Base-by-base conservation (phyloP, 2,888 invertebrate genomes). In the Thymelicus sylvestris region DNA sequence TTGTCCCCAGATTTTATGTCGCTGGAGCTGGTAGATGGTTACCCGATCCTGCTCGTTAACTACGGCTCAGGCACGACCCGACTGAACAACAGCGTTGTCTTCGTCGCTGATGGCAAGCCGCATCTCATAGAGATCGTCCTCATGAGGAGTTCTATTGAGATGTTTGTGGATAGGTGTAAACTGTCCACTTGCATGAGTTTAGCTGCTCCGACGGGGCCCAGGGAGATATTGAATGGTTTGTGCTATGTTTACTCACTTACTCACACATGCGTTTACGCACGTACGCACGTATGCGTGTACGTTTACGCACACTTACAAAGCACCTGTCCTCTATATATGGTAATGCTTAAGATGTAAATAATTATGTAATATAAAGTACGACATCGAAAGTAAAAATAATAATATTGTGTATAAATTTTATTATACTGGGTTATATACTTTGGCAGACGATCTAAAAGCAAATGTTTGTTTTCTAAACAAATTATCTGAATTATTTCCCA, bases 91-190 rank as follows among this genome's bases (percentile, higher is more conserved):
- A 94, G 95, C 71, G 95, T 96, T 38, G 96, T 96, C 24, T 95
- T 95, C 79, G 92, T 99, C 39, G 96, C 96, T 62, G 97, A 98
- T 80, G 98, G 98, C 1, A 96, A 97, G 78, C 96, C 96, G 80
- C 99, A 99, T 87, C 95, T 96, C 66, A 96, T 99, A 77, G 97
- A 98, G 79, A 96, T 99, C 15, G 95, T 96, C 19, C 95, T 95
- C 31, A 95, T 95, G 86, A 91, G 90, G 75, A 91, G 93, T 44
- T 95, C 94, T 65, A 96, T 97, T 52, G 96, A 97, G 81, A 95
- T 97, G 95, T 96, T 96, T 61, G 96, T 97, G 12, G 97, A 97
- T 83, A 95, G 96, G 76, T 97, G 97, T 81, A 95, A 95, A 65
- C 86, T 95, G 71, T 96, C 96, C 0, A 95, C 95, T 0, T 97